Percentiles rank a stretch among this genome's conserved stretches.
These are phyloP conservation scores for Pseudococcus longispinus DNA, from an alignment of 2,888 invertebrate species.

Conservation along the genomic window DNA sequence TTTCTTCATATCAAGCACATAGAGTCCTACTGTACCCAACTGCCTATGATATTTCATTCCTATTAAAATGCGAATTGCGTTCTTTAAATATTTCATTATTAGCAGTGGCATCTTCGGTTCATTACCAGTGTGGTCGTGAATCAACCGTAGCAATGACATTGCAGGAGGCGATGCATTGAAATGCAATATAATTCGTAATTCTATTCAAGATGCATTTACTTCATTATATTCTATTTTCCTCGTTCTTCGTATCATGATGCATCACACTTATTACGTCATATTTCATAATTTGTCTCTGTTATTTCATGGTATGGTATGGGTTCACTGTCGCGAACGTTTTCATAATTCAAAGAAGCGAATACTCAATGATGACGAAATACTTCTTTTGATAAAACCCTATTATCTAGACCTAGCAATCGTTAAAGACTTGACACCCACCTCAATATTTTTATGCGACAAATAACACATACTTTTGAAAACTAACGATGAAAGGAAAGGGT, in stretches of 20 bases:
- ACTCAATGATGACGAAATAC: background rate
- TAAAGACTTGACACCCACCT: background rate
- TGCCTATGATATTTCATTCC: background rate
- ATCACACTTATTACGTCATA: slow-evolving; percentile 11
- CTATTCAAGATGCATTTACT: slow-evolving; percentile 15
- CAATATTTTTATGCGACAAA: background rate
- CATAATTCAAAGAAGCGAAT: background rate
- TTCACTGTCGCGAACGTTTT: slow-evolving; percentile 19
- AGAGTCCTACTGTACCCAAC: too few relatives aligned
- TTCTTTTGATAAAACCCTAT: background rate
- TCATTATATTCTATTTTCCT: slow-evolving; percentile 9
- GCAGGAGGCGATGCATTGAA: slow-evolving; percentile 5
- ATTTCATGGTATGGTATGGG: background rate
- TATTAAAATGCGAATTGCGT: background rate
- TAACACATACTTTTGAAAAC: background rate
- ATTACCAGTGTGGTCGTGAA: background rate
- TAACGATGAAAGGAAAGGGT: too few relatives aligned
- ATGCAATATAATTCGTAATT: background rate
- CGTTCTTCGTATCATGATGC: background rate
- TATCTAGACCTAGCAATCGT: background rate
- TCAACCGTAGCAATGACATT: background rate
- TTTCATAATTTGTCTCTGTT: slow-evolving; percentile 16
- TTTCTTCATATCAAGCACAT: background rate
- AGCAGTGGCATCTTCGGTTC: background rate
- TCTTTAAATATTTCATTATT: background rate